Evolutionary conservation across 1,140 invertebrate genomes (phyloP), one percentile per base, ranked within the genome.

Genomic region (Bicyclus anynana): DNA sequence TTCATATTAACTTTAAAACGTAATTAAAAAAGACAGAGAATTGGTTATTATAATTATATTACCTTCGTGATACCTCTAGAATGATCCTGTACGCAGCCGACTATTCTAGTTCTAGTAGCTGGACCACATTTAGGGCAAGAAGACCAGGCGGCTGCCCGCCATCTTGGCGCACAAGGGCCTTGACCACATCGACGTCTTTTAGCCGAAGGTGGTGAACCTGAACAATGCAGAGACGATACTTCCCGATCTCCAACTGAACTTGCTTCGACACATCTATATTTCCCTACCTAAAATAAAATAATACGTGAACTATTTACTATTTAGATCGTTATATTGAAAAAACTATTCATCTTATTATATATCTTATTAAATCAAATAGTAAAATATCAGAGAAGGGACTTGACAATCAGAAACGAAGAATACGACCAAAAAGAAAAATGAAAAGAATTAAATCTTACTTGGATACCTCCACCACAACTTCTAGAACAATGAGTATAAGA

Each of bases 381-480:
- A n/a, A n/a, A n/a, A n/a, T n/a, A n/a, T n/a, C n/a, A n/a, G n/a
- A n/a, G n/a, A n/a, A n/a, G n/a, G n/a, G n/a, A n/a, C n/a, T n/a
- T n/a, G n/a, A n/a, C n/a, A n/a, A 26, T 4, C 23, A 26, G 7
- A 26, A 26, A 26, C 3, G 3, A 4, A 4, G 7, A 26, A 26
- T 26, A 26, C 7, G 3, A 3, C 7, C 5, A 29, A 7, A 29
- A 10, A 29, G 9, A 7, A 5, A 6, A 4, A 26, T 50, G 27
- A 29, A 51, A 38, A 33, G 38, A 12, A 12, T 44, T 17, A 44
- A 5, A 44, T 26, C 47, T 48, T 72, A 87, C 84, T 72, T 87
- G 82, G 53, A 87, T 91, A 92, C 96, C 96, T 74, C 95, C 95
- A 5, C 95, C 96, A 77, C 96, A 97, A 14, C 91, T 91, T 71